Conservation (phyloP, 2,888 invertebrate species). For the Blomia tropicalis region DNA sequence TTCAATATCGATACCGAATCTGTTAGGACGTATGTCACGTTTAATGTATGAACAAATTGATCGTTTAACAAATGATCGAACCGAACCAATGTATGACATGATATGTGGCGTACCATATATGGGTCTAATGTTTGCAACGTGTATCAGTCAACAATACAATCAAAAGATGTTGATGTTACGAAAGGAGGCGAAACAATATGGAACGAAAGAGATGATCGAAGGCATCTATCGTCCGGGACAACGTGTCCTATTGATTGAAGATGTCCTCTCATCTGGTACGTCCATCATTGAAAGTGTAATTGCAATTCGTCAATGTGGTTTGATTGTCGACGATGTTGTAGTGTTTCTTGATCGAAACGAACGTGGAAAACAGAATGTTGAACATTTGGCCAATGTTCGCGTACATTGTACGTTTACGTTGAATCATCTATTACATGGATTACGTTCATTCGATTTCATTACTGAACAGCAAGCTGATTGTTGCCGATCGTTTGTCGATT, state of each 20-base stretch:
- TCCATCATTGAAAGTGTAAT: constrained; percentile 78
- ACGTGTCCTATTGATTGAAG: constrained; percentile 74
- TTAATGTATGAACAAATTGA: too few relatives aligned
- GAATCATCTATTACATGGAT: too few relatives aligned
- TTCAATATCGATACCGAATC: too few relatives aligned
- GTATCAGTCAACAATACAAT: constrained; percentile 50
- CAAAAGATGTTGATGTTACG: constrained; percentile 75
- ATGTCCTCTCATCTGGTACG: constrained; percentile 68
- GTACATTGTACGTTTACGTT: too few relatives aligned
- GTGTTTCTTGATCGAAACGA: constrained; percentile 82
- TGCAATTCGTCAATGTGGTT: constrained; percentile 42
- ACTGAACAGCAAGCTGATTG: too few relatives aligned
- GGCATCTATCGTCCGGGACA: constrained; percentile 55
- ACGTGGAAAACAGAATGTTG: constrained; percentile 60
- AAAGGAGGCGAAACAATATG: constrained; percentile 85
- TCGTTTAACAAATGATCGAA: too few relatives aligned
- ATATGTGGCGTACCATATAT: constrained; percentile 94
- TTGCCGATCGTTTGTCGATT: too few relatives aligned
- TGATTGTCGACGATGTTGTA: constrained; percentile 57
- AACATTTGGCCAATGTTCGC: too few relatives aligned
- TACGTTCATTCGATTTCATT: too few relatives aligned
- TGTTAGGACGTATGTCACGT: too few relatives aligned
- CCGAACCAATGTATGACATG: too few relatives aligned
- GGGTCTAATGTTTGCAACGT: constrained; percentile 78
- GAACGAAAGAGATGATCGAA: constrained; percentile 87